Evolutionary conservation across 2,797 vertebrate species (phyloP).

Genomic region (Antrozous pallidus): DNA sequence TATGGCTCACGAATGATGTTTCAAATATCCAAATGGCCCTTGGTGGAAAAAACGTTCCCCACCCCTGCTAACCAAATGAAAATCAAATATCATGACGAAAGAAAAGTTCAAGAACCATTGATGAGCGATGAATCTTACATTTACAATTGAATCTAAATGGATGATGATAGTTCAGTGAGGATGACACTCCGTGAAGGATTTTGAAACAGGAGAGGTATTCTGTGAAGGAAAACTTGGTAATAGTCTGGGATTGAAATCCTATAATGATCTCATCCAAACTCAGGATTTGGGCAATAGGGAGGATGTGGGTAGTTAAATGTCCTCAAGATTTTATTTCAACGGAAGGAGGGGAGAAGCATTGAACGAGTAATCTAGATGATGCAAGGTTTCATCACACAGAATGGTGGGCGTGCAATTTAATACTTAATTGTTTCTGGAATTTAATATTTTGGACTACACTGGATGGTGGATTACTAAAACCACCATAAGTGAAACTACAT

Average conservation of each 20-base stretch:
- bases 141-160: neutral
- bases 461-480: neutral
- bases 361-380: neutral
- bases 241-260: neutral
- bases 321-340: neutral
- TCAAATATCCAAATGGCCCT: no score
- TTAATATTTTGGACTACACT: neutral
- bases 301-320: neutral
- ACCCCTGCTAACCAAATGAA: neutral
- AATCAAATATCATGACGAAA: neutral
- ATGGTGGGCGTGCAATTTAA: neutral
- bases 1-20: no score
- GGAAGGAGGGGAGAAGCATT: neutral
- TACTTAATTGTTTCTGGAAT: neutral
- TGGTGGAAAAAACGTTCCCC: no score
- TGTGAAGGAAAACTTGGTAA: neutral
- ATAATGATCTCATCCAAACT: neutral
- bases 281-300: neutral
- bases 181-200: neutral
- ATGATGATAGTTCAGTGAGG: neutral
- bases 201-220: neutral
- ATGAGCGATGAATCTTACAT: neutral
- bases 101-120: neutral
- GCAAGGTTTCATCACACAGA: neutral
- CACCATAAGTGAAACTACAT: neutral